Conservation (phyloP, 2,113 vertebrate genomes). For the Saccopteryx leptura region DNA sequence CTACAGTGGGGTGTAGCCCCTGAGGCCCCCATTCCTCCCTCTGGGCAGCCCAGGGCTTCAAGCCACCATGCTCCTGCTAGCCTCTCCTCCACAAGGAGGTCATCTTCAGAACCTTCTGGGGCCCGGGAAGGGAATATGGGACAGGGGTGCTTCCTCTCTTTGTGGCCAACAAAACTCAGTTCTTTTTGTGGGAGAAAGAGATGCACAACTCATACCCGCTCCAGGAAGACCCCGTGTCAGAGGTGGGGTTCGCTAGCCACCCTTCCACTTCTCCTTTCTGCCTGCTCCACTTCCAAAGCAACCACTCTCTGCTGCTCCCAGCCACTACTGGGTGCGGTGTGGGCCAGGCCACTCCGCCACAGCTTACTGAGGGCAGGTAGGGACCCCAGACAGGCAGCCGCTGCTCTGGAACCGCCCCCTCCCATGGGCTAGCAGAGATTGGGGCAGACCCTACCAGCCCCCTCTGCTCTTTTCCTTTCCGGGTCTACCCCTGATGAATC, state of each 20-base stretch:
- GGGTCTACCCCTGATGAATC: not conserved
- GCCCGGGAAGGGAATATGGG: fast-evolving
- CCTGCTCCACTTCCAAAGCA: not conserved
- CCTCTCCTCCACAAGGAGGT: not conserved
- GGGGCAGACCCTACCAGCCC: fast-evolving
- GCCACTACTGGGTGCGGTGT: too few relatives aligned
- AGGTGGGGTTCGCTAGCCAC: too few relatives aligned
- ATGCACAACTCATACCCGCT: too few relatives aligned
- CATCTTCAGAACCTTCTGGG: not conserved
- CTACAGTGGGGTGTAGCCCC: too few relatives aligned
- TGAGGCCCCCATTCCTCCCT: too few relatives aligned
- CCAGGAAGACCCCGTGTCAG: not conserved
- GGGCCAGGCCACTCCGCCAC: not conserved
- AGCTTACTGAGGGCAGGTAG: not conserved
- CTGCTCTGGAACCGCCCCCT: not conserved
- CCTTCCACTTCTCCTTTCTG: not conserved
- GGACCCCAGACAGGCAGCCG: not conserved
- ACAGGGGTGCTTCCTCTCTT: not conserved
- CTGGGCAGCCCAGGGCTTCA: too few relatives aligned
- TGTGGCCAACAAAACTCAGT: not conserved
- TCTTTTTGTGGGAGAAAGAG: not conserved
- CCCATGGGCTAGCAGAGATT: not conserved
- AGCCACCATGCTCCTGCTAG: not conserved
- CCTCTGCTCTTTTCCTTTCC: not conserved
- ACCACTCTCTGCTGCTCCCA: not conserved